phyloP scores from a whole-genome alignment of 2,113 vertebrate species.

The Coryphaenoides rupestris region DNA sequence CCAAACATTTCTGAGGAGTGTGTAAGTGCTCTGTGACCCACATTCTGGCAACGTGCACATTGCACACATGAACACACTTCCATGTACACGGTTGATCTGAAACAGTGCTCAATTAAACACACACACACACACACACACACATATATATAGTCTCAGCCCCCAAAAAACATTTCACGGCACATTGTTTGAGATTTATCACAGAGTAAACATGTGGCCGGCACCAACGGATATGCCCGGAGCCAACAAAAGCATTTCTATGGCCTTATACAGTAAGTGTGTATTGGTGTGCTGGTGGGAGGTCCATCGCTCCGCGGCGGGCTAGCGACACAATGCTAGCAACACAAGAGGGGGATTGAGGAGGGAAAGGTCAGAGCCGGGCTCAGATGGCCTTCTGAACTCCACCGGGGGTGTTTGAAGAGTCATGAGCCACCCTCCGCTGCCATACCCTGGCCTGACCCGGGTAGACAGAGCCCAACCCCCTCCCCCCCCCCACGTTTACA shows the following conservation, averaged over 20 bases:
- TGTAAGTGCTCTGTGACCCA: constrained; percentile 61
- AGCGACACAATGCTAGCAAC: constrained; percentile 38
- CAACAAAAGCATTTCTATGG: too few relatives aligned
- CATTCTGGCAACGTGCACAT: constrained; percentile 32
- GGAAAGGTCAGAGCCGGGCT: constrained; percentile 64
- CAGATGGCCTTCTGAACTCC: constrained; percentile 65
- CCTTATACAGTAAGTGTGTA: neutral
- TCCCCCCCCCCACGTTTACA: too few relatives aligned
- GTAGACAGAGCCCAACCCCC: neutral
- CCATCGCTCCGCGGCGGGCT: constrained; percentile 11
- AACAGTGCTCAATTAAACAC: constrained; percentile 21
- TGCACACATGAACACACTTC: neutral
- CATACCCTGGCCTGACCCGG: neutral
- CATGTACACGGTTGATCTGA: neutral
- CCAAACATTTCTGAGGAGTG: constrained; percentile 45
- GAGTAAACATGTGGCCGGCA: too few relatives aligned
- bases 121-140: neutral
- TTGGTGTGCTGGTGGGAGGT: neutral
- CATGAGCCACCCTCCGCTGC: constrained; percentile 48
- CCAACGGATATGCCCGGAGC: too few relatives aligned
- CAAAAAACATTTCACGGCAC: too few relatives aligned
- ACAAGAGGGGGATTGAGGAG: constrained; percentile 60
- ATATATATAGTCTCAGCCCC: neutral
- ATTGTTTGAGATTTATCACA: too few relatives aligned
- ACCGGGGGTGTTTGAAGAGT: constrained; percentile 64